These are phyloP conservation scores for Melanocharis versteri DNA, from an alignment of 2,113 vertebrate species.

Conservation along the genomic window DNA sequence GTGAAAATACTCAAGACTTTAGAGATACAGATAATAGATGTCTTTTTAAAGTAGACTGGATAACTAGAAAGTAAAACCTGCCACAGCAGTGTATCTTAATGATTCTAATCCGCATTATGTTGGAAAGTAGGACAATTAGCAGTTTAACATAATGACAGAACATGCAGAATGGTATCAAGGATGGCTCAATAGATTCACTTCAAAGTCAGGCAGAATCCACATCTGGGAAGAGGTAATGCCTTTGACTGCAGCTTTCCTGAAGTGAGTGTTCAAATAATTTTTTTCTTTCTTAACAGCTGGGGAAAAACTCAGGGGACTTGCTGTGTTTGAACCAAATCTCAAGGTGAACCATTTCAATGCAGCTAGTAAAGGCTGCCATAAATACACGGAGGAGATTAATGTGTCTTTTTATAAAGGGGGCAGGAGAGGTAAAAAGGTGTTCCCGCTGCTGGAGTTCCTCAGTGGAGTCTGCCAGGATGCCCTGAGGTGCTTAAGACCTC, in stretches of 20 bases:
- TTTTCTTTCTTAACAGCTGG: slow-evolving; percentile 37
- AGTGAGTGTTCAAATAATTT: slow-evolving; percentile 38
- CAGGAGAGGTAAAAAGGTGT: background rate
- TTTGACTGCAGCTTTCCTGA: slow-evolving; percentile 53
- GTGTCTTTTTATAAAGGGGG: background rate
- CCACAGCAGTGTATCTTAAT: background rate
- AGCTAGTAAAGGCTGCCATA: slow-evolving; percentile 12
- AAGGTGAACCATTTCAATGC: slow-evolving; percentile 35
- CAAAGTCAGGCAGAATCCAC: slow-evolving; percentile 58
- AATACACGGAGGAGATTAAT: slow-evolving; percentile 19
- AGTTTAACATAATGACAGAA: slow-evolving; percentile 34
- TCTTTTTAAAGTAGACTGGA: background rate
- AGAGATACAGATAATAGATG: background rate
- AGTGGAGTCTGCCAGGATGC: background rate
- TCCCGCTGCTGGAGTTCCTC: background rate
- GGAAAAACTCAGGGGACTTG: slow-evolving; percentile 35
- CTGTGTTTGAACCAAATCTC: slow-evolving; percentile 49
- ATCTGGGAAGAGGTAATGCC: slow-evolving; percentile 46
- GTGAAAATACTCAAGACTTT: background rate
- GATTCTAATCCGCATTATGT: background rate
- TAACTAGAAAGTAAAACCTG: slow-evolving; percentile 11
- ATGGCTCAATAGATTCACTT: slow-evolving; percentile 49
- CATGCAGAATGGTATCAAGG: background rate
- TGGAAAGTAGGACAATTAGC: slow-evolving; percentile 51
- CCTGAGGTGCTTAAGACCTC: background rate